These are phyloP conservation scores for Dynastes tityus DNA, from an alignment of 2,888 invertebrate species.

Conservation along the genomic window DNA sequence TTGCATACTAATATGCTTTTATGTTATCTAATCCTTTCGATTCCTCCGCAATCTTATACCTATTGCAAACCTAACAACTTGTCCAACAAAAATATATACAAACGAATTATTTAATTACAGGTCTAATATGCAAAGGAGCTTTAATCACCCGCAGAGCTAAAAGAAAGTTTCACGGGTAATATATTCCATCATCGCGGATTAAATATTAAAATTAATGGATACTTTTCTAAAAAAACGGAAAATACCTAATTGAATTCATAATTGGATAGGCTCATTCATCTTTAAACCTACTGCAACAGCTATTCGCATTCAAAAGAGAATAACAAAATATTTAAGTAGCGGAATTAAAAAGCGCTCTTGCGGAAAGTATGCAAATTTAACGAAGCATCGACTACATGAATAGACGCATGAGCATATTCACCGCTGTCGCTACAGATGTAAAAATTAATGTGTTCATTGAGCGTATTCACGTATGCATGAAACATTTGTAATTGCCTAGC, in stretches of 20 bases:
- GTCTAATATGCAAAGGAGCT: no score
- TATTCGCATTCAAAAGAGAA: constrained; percentile 13
- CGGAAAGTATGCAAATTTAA: constrained; percentile 23
- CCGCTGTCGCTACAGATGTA: background rate
- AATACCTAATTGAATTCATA: constrained; percentile 8
- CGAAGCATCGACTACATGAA: background rate
- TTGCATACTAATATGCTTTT: no score
- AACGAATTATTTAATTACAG: no score
- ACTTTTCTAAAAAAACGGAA: background rate
- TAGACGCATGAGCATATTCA: constrained; percentile 1
- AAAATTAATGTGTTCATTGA: constrained; percentile 21
- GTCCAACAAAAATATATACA: no score
- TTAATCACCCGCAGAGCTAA: background rate
- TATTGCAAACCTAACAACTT: no score
- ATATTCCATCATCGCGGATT: constrained; percentile 4
- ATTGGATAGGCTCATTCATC: background rate
- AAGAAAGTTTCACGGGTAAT: background rate
- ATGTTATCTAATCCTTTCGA: no score
- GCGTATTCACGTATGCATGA: constrained; percentile 12
- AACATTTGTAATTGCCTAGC: background rate
- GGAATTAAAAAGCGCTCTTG: constrained; percentile 25
- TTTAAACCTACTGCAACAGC: background rate
- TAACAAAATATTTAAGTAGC: constrained; percentile 31
- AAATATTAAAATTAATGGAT: background rate
- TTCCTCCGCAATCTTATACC: no score